phyloP scores from a whole-genome alignment of 2,113 vertebrate genomes.

The Nesogale talazaci region DNA sequence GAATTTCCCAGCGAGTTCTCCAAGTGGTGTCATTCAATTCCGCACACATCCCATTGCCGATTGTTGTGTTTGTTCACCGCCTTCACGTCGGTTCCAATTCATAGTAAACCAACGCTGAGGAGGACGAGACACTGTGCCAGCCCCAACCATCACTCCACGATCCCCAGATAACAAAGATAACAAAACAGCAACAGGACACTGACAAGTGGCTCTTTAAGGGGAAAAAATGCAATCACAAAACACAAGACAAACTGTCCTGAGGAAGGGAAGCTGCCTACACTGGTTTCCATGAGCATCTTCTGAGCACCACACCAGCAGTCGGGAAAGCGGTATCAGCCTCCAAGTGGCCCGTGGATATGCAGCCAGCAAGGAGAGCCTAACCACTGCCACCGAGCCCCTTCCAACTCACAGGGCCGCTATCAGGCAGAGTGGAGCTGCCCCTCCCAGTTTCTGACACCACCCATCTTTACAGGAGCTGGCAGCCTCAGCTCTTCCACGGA shows the following conservation, averaged over 20 bases:
- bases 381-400: too few relatives aligned
- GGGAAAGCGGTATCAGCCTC: neutral
- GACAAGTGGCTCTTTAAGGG: neutral
- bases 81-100: too few relatives aligned
- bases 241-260: constrained; percentile 1
- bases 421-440: too few relatives aligned
- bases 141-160: neutral
- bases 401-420: too few relatives aligned
- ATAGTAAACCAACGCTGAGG: too few relatives aligned
- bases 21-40: neutral
- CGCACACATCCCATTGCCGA: neutral
- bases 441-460: too few relatives aligned
- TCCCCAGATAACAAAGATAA: neutral
- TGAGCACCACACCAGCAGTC: neutral
- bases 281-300: constrained; percentile 24
- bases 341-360: constrained; percentile 44
- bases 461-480: too few relatives aligned
- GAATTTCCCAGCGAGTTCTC: neutral
- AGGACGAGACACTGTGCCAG: too few relatives aligned
- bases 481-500: too few relatives aligned
- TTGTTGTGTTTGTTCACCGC: too few relatives aligned
- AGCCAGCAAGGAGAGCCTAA: neutral
- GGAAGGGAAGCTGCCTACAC: constrained; percentile 15
- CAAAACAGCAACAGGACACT: neutral
- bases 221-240: constrained; percentile 41